Base-by-base conservation (phyloP, 2,113 vertebrate species). In the Alosa alosa region DNA sequence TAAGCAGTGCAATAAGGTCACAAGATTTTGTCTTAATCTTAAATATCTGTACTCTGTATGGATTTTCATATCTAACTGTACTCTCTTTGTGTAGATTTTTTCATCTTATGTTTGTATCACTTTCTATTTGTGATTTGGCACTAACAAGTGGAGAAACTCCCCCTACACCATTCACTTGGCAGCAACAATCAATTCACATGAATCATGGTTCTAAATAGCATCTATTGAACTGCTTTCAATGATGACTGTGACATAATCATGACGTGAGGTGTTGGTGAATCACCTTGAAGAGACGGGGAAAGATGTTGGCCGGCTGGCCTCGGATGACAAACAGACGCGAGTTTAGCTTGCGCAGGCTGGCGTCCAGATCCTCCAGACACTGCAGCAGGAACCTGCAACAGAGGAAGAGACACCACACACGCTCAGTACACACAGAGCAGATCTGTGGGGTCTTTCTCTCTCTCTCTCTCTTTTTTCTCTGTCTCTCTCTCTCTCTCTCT, bases 241-340 rank as follows among this genome's bases (percentile, higher is more conserved):
- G 72, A 39, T 10, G 36, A 36, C 3, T 15, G 10, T 17, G 31
- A 17, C 39, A 31, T 17, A 0, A 36, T 17, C 31, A 5, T 22
- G 22, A 25, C 31, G 36, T 17, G 52, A 20, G 39, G 47, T 10
- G 20, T 44, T 25, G 18, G 31, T 13, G 82, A 46, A 41, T 84
- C 82, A 88, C 92, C 91, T 92, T 92, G 85, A 93, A 93, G 55
- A 93, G 91, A 1, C 84, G 86, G 0, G 92, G 92, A 64, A 93
- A 93, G 39, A 92, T 91, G 68, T 92, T 90, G 49, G 91, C 91
- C n/a, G 92, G 92, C 81, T 93, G 92, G 20, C 91, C 91, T 0
- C 91, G 90, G 78, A 92, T 89, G 22, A 93, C 91, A 36, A 92
- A 92, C 44, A 93, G 86, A 31, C 91, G 86, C 0, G 91, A 92